Evolutionary conservation across 1,140 invertebrate species (phyloP).

Genomic region (Diachasmimorpha longicaudata): DNA sequence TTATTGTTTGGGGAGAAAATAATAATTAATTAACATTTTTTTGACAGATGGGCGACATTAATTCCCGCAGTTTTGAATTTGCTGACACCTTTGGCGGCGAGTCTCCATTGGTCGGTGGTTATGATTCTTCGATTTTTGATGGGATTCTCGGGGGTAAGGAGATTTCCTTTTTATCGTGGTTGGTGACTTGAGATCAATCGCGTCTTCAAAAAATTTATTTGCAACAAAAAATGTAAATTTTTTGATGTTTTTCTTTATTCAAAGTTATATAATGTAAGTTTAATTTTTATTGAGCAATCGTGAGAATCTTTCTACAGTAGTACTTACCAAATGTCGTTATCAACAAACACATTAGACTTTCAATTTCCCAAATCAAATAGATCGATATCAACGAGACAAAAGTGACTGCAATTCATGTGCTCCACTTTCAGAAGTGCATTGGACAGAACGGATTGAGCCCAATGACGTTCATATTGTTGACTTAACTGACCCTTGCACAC

Average conservation of each 20-base stretch:
- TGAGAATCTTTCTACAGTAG: too few species aligned
- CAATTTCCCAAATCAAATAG: not conserved
- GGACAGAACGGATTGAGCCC: not conserved
- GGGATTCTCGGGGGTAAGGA: constrained; percentile 71
- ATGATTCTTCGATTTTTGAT: constrained; percentile 70
- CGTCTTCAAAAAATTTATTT: too few species aligned
- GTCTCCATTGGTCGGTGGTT: constrained; percentile 67
- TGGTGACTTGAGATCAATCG: too few species aligned
- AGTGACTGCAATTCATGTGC: not conserved
- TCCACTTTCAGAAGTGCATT: not conserved
- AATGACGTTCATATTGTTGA: constrained; percentile 1
- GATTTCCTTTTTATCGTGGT: not conserved
- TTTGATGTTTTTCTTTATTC: too few species aligned
- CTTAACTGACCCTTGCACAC: not conserved
- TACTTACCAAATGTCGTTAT: too few species aligned
- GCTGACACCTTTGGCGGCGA: constrained; percentile 69
- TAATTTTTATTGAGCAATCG: not conserved
- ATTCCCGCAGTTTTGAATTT: constrained; percentile 74
- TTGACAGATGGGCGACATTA: constrained; percentile 65
- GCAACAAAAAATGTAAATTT: too few species aligned
- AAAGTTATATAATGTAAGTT: too few species aligned
- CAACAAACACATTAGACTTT: too few species aligned
- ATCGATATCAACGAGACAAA: not conserved
- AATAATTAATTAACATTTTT: constrained; percentile 11
- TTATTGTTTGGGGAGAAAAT: not conserved